Conservation (phyloP, 2,797 vertebrate species). For the Hapalemur alaotrensis region DNA sequence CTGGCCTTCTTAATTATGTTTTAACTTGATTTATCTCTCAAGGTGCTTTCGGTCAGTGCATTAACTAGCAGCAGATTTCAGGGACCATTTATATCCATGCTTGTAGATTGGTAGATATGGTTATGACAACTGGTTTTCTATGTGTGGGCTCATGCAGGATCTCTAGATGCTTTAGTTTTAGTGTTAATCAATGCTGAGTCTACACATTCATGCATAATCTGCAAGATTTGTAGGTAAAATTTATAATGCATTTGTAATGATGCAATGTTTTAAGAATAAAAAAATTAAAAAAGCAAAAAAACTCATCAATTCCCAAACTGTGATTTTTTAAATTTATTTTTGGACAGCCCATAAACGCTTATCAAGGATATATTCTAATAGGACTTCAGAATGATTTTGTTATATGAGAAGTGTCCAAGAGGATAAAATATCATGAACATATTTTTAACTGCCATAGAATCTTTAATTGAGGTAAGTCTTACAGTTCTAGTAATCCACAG, state of each 20-base stretch:
- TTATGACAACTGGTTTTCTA: neutral
- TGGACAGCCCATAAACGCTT: neutral
- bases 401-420: neutral
- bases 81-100: neutral
- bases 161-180: neutral
- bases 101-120: neutral
- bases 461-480: neutral
- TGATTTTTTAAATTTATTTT: neutral
- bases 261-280: neutral
- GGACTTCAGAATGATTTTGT: neutral
- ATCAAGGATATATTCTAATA: neutral
- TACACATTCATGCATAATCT: neutral
- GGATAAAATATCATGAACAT: neutral
- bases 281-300: neutral
- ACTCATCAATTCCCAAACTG: neutral
- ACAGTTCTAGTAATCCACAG: neutral
- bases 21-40: constrained; percentile 15
- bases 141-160: neutral
- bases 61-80: neutral
- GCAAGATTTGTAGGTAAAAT: neutral
- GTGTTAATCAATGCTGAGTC: neutral
- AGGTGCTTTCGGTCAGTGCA: neutral
- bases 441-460: neutral
- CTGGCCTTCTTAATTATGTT: neutral
- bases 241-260: neutral